phyloP scores from a whole-genome alignment of 2,888 invertebrate genomes.

The Chrysotoxum bicinctum region DNA sequence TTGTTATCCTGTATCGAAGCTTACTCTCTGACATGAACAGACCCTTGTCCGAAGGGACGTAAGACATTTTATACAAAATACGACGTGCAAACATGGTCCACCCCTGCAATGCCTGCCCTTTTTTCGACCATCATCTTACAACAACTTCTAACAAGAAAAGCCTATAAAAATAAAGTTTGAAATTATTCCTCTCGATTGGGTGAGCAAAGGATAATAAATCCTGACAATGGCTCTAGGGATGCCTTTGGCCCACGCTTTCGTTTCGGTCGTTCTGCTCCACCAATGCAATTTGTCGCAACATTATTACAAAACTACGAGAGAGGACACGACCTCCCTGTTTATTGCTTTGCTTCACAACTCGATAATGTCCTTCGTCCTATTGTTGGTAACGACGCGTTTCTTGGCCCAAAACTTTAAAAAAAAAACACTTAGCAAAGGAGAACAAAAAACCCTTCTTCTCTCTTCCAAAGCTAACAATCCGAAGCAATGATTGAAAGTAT shows the following conservation, averaged over 20 bases:
- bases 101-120: background rate
- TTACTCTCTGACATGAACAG: slow-evolving; percentile 29
- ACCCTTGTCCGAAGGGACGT: slow-evolving; percentile 2
- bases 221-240: slow-evolving; percentile 17
- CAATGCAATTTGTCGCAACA: slow-evolving; percentile 70
- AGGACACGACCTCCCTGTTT: slow-evolving; percentile 25
- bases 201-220: slow-evolving; percentile 67
- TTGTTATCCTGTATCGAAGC: slow-evolving; percentile 23
- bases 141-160: slow-evolving; percentile 24
- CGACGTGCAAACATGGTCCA: slow-evolving; percentile 64
- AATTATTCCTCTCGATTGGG: slow-evolving; percentile 68
- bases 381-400: slow-evolving; percentile 34
- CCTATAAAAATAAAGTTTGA: slow-evolving; percentile 67
- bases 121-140: background rate
- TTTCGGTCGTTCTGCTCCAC: slow-evolving; percentile 22
- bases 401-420: slow-evolving; percentile 20
- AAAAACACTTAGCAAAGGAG: slow-evolving; percentile 8
- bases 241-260: slow-evolving; percentile 15
- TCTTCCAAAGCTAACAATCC: slow-evolving; percentile 3
- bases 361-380: slow-evolving; percentile 43
- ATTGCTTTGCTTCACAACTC: slow-evolving; percentile 48
- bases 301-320: slow-evolving; percentile 16
- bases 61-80: slow-evolving; percentile 38
- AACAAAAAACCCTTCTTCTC: background rate
- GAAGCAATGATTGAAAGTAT: slow-evolving; percentile 26